A percentile compares a stretch with the other conserved stretches of the same genome.
Conservation (phyloP, 2,113 vertebrate genomes). For the Sinocyclocheilus grahami region DNA sequence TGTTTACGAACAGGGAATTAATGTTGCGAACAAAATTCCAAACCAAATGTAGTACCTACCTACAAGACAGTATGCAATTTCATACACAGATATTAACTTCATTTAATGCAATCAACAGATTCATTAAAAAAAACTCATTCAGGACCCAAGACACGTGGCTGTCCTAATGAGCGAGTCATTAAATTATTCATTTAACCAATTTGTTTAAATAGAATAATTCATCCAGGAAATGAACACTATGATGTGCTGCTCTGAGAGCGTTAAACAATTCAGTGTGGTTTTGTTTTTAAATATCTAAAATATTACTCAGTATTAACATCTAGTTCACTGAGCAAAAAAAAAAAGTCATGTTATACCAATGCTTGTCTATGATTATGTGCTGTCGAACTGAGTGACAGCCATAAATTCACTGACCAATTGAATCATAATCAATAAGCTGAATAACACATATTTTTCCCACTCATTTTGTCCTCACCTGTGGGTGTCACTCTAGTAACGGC, state of each 20-base stretch:
- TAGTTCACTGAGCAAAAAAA: neutral
- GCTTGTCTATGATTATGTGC: neutral
- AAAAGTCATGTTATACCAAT: neutral
- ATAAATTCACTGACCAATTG: neutral
- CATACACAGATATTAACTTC: neutral
- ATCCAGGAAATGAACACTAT: neutral
- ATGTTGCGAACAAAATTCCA: neutral
- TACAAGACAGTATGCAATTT: neutral
- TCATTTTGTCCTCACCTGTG: conserved; percentile 76
- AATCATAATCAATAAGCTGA: neutral
- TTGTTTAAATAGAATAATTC: neutral
- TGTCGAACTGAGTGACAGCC: neutral
- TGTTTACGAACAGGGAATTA: too few relatives aligned
- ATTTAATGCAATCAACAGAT: neutral
- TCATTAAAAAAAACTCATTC: neutral
- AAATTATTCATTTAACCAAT: too few relatives aligned
- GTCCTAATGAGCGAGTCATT: neutral
- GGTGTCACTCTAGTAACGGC: conserved; percentile 79
- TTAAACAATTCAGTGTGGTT: neutral
- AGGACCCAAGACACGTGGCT: neutral
- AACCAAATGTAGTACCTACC: neutral
- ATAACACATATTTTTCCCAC: neutral
- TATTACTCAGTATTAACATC: neutral
- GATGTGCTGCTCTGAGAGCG: neutral
- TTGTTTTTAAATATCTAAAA: neutral